Base-by-base conservation (phyloP, 2,113 vertebrate genomes). In the Platysternon megacephalum region DNA sequence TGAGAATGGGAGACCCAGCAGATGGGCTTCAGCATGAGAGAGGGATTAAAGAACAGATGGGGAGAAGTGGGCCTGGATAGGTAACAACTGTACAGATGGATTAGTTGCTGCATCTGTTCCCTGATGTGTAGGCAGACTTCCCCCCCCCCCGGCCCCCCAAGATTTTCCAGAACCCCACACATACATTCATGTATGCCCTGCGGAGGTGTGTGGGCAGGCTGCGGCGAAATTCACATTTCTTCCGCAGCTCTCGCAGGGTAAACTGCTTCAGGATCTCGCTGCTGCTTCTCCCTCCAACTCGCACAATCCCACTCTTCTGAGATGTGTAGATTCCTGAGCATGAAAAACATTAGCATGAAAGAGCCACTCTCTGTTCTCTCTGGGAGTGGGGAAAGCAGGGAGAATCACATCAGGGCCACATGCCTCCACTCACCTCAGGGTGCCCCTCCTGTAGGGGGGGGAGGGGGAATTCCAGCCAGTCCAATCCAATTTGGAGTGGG, bases 271-370 rank as follows among this genome's bases (percentile, higher is more conserved):
- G 96, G 82, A 97, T 79, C 79, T 98, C 98, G 88, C 99, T 99
- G 98, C 85, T 99, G 97, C 99, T 99, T 87, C 99, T 99, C 52
- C 99, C 99, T 28, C 99, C 99, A 7, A 99, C 98, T 86, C 99
- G 98, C 58, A 99, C 99, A 1, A 99, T 99, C 61, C 98, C 99
- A 0, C 76, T 26, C 14, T 79, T 65, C 39, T 99, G 97, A 96
- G 99, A 99, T 11, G 29, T 96, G 56, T 98, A 94, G 96, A 99
- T 99, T 86, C 99, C 99, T 99, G 61, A 56, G 79, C 93, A 95
- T 56, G 28, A 93, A 93, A 91, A n/a, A 16, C 91, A 61, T 35
- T 78, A 79, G 9, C n/a, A 82, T 29, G 82, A 32, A 85, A 55
- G 24, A 82, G 42, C 51, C 48, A 87, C 29, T 8, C 28, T 85